Base-by-base conservation (phyloP, 1,140 invertebrate species). In the Ridgeia piscesae region DNA sequence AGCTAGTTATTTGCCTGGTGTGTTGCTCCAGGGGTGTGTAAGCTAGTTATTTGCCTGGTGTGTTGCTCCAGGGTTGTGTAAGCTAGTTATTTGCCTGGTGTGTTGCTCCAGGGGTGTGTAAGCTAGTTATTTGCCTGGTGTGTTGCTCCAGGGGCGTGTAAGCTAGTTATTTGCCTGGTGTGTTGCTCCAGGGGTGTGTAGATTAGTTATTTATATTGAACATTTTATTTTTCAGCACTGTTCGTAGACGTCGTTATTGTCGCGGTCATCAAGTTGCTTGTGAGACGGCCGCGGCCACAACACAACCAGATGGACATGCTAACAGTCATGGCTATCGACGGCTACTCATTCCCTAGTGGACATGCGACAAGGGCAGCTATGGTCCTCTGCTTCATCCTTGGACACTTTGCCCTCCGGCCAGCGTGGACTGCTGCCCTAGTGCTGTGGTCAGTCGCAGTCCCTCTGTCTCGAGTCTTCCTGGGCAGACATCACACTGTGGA, bases 311-410 rank as follows among this genome's bases (percentile, higher is more conserved):
- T 96, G 94, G 97, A 98, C 93, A 97, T 97, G 96, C 96, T 97
- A 92, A 94, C 96, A 6, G 96, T 96, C 95, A 97, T 94, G 96
- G 96, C 97, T 0, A 96, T 98, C 0, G 99, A 99, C 95, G 98
- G 98, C 94, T 99, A 97, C 95, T 98, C 98, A 58, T 99, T 99
- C 95, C 99, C 99, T 35, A 99, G 99, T 0, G 99, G 99, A 0
- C 99, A 99, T 96, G 97, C 98, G 1, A 98, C 98, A n/a, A 96
- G 99, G 94, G 97, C 98, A 17, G 96, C 97, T 21, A 97, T 98
- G 94, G 95, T 99, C 31, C 96, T 97, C 0, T 97, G 97, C 90
- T 98, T 96, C 92, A 93, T 95, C 35, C 89, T 94, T 6, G 48
- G 94, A 14, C 89, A 93, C 93, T 58, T 93, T 94, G 34, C 92